Evolutionary conservation across 1,140 invertebrate species (phyloP), one percentile per base, ranked within the genome.

Genomic region (Archegozetes longisetosus): DNA sequence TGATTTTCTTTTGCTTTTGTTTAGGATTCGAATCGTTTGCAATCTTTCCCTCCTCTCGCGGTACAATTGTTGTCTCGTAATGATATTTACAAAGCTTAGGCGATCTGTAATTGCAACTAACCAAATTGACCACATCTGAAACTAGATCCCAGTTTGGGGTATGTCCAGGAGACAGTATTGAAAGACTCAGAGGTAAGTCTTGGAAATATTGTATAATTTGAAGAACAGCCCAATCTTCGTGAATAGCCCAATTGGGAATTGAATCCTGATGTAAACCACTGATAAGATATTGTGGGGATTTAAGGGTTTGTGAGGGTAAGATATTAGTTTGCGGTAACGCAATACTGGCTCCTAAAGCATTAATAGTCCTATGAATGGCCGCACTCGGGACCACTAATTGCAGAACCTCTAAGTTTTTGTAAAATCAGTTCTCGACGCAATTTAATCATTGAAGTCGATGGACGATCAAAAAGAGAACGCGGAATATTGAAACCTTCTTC

Each of bases 101-200:
- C n/a, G 89, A 87, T 32, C 89, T 76, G 68, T 87, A 88, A 12
- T 81, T 82, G 58, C 84, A 76, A 23, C 85, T 84, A 27, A 66
- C 67, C 54, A 82, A 80, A 70, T 88, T 93, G 0, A 97, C 88
- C 64, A 87, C 78, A 68, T 96, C 91, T n/a, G 88, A 81, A 0
- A 89, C 84, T 62, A 95, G 77, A 70, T 96, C 92, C 91, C 91
- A 96, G 74, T 96, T 96, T 2, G 88, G 84, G 6, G 82, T 85
- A 65, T 90, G 88, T 0, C 84, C 88, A 0, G 87, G 84, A 14
- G 82, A 84, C 0, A 86, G 68, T 0, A 86, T 77, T 58, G 83
- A 76, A 20, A 91, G 73, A 72, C 85, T 89, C 24, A 88, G 68
- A 0, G 86, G 84, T 49, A 92, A 69, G 29, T 88, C 84, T 74